These are phyloP conservation scores for Ornithoptera priamus DNA, from an alignment of 2,888 invertebrate species.

Conservation along the genomic window DNA sequence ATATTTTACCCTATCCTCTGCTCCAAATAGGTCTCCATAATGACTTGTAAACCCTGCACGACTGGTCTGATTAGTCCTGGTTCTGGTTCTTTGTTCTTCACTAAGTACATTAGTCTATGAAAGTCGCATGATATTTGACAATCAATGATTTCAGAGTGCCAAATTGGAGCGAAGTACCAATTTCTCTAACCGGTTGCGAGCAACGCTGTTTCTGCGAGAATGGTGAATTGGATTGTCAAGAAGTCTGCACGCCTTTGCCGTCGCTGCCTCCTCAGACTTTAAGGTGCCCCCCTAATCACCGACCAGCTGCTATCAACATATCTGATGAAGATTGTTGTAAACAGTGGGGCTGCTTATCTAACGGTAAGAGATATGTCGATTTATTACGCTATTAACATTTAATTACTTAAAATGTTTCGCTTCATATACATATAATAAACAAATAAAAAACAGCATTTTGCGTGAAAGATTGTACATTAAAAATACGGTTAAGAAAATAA, in stretches of 20 bases:
- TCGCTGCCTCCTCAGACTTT: conserved; percentile 87
- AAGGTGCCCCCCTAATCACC: conserved; percentile 85
- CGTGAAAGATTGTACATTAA: no score
- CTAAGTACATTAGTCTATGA: no score
- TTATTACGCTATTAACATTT: background rate
- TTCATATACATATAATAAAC: no score
- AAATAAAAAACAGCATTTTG: no score
- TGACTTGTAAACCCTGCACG: no score
- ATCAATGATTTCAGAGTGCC: conserved; percentile 67
- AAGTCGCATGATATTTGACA: background rate
- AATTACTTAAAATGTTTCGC: no score
- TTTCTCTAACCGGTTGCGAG: conserved; percentile 90
- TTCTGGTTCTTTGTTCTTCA: no score
- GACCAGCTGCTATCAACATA: conserved; percentile 81
- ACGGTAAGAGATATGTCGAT: conserved; percentile 45
- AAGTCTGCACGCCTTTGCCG: conserved; percentile 88
- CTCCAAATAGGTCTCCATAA: no score
- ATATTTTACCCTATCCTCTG: no score
- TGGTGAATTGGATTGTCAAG: conserved; percentile 91
- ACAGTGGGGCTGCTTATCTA: conserved; percentile 84
- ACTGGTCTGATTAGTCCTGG: no score
- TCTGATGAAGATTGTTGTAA: conserved; percentile 91
- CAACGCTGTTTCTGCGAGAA: conserved; percentile 92
- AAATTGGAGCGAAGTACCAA: conserved; percentile 91
- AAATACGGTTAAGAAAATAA: no score